Base-by-base conservation (phyloP, 2,888 invertebrate genomes). In the Melinaea marsaeus region DNA sequence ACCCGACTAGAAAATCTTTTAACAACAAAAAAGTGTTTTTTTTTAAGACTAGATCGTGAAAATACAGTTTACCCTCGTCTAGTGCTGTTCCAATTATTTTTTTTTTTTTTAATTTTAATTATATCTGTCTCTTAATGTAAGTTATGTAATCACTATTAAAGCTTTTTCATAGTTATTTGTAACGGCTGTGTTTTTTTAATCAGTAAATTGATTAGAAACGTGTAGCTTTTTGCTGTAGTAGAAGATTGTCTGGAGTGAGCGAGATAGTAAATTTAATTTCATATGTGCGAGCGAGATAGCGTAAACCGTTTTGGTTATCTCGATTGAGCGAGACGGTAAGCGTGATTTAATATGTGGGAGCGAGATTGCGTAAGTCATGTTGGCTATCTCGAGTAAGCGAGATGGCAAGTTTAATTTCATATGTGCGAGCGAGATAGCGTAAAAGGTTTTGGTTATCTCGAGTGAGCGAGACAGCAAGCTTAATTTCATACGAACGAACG, bases 71-170 rank as follows among this genome's bases (percentile, higher is more conserved):
- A 22, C 22, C 22, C 22, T 22, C 22, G 22, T 22, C 22, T 22
- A 22, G 60, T 61, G 58, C 47, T 62, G 48, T 62, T 57, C 58
- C 59, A 56, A 60, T 54, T 11, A 37, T 63, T 37, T 60, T 55
- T 60, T 55, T 60, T 55, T 42, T 51, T 33, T 56, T 60, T 63
- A 58, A 55, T 63, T 63, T 46, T 64, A 56, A 56, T 46, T 64
- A n/a, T 35, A 61, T 56, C 48, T 13, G 65, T 60, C 67, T 58
- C 51, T 48, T 69, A 70, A 67, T 46, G 7, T 70, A 67, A 70
- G 69, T 46, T 22, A 62, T 69, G 59, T 70, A 70, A 65, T 60
- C 70, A 70, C 69, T 69, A 65, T 64, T 66, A 59, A 57, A 55
- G 51, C 65, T 67, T 61, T 64, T 70, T 69, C 64, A 64, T 68